Conservation (phyloP, 2,888 invertebrate species). For the Tipula vernalis region DNA sequence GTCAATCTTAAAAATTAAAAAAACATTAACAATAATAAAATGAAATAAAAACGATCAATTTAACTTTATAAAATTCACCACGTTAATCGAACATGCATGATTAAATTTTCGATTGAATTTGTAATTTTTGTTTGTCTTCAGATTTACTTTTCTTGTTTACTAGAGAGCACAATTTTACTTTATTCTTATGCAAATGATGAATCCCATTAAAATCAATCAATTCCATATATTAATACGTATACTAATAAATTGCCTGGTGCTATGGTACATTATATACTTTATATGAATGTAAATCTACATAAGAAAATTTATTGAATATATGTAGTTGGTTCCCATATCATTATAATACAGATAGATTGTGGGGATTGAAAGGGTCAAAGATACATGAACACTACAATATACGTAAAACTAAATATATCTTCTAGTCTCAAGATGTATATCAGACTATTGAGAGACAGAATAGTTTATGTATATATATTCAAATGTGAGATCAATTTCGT, state of each 20-base stretch:
- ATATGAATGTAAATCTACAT: neutral
- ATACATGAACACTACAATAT: neutral
- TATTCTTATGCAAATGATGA: neutral
- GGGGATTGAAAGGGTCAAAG: neutral
- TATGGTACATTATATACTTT: neutral
- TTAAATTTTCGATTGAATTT: neutral
- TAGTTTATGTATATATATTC: neutral
- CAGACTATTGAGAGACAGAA: neutral
- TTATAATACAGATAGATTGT: neutral
- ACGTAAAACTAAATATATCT: neutral
- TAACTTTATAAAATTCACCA: neutral
- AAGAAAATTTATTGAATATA: neutral
- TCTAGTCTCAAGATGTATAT: neutral
- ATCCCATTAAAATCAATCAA: neutral
- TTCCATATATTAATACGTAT: neutral
- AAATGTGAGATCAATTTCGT: conserved; percentile 4
- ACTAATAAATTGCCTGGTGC: neutral
- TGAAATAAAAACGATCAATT: neutral
- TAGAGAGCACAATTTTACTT: neutral
- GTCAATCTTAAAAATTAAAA: no score
- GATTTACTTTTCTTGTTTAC: neutral
- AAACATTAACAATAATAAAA: neutral
- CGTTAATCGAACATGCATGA: neutral
- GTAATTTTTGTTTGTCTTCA: neutral
- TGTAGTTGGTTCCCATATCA: neutral